Conservation (phyloP, 2,113 vertebrate species). For the Lamprologus speciosus region DNA sequence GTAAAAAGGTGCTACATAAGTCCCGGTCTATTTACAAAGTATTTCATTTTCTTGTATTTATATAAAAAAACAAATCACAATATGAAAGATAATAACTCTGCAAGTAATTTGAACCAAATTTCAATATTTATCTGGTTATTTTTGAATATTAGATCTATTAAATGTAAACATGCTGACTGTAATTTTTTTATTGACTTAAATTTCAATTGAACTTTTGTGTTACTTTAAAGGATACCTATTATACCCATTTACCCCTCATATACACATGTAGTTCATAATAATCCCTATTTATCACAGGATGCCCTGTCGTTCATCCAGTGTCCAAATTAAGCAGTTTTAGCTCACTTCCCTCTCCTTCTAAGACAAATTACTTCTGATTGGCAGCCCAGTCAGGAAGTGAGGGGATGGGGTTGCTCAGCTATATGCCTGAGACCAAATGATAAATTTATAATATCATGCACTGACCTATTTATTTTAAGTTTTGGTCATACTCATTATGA, state of each 20-base stretch:
- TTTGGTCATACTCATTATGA: neutral
- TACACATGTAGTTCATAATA: neutral
- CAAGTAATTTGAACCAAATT: neutral
- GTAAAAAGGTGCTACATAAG: neutral
- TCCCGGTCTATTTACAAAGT: neutral
- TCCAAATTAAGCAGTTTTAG: neutral
- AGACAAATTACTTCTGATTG: neutral
- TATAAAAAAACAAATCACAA: neutral
- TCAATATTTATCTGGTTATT: neutral
- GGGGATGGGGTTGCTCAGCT: accelerated
- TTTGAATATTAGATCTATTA: neutral
- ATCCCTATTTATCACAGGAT: neutral
- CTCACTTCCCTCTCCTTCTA: neutral
- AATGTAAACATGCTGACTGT: neutral
- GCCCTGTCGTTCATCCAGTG: neutral
- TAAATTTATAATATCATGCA: neutral
- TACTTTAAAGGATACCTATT: neutral
- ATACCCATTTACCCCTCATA: neutral
- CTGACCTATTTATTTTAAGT: neutral
- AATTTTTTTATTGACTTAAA: neutral
- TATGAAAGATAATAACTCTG: neutral
- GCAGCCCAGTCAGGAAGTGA: neutral
- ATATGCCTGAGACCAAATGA: neutral
- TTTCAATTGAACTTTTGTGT: neutral
- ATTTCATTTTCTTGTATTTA: neutral